These are phyloP conservation scores for Rhinoptilus africanus DNA, from an alignment of 2,113 vertebrate genomes.

Conservation along the genomic window DNA sequence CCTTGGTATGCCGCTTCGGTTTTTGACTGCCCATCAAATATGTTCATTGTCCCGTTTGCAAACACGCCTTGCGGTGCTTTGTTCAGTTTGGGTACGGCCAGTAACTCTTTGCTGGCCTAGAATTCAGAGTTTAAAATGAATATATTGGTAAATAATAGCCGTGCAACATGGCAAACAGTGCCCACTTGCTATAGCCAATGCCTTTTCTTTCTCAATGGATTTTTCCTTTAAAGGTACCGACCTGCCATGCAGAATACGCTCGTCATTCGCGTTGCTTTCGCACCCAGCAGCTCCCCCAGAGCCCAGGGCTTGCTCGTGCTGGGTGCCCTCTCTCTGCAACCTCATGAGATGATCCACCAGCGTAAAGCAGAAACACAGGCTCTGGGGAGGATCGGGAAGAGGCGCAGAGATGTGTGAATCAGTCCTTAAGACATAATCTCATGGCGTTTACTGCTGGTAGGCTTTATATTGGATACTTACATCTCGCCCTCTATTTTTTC, in stretches of 20 bases:
- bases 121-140: not conserved
- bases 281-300: not conserved
- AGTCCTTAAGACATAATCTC: not conserved
- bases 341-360: not conserved
- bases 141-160: not conserved
- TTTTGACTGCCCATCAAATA: slow-evolving; percentile 17
- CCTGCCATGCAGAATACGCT: not conserved
- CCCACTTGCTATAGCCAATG: not conserved
- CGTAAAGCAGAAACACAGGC: not conserved
- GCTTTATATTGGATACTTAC: not conserved
- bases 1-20: not conserved
- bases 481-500: not conserved
- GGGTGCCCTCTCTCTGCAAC: not conserved
- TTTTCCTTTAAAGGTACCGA: not conserved
- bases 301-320: not conserved
- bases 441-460: not conserved
- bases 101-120: not conserved
- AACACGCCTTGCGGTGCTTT: not conserved
- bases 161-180: not conserved
- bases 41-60: slow-evolving; percentile 7
- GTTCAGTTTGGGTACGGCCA: not conserved
- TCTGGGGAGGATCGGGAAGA: not conserved
- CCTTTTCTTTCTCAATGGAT: not conserved
- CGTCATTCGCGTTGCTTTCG: not conserved
- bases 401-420: not conserved